Base-by-base conservation (phyloP, 1,140 invertebrate species). In the Campoletis sonorensis region DNA sequence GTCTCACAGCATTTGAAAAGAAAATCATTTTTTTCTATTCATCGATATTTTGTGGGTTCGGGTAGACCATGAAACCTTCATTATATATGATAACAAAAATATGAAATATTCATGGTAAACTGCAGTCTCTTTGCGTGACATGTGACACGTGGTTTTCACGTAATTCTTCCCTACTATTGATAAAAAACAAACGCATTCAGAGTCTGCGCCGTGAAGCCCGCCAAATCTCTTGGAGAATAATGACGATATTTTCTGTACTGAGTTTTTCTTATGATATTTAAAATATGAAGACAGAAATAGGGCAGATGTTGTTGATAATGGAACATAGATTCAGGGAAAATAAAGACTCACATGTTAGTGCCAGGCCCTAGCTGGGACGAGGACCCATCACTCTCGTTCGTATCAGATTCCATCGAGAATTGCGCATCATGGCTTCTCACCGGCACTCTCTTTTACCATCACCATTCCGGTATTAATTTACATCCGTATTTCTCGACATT, bases 341-440 rank as follows among this genome's bases (percentile, higher is more conserved):
- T n/a, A 67, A 49, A 23, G 5, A 88, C 87, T 87, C 82, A 88
- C 87, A 85, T 87, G 71, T 61, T 85, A 72, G 80, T 71, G 27
- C 26, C 58, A 51, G 78, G 81, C 64, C 84, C 83, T 87, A 87
- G 71, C 85, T 87, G 84, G 30, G 80, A 77, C 81, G 83, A 85
- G 27, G 85, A 86, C 64, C 79, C 84, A 64, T 87, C 87, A 70
- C 82, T 85, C 49, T 86, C 85, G 45, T 84, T 73, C 13, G 82
- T 75, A 26, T 84, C 84, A 27, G 76, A 64, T 37, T 81, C 80
- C 77, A 82, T 81, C n/a, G 81, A 64, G 51, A 70, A 79, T 83
- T 82, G 83, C 75, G 67, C 81, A 83, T 81, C 85, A 85, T 87
- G 79, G 81, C 82, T 83, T 26, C 67, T 79, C 21, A 37, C 23